Conservation (phyloP, 2,797 vertebrate species). For the Bradypus variegatus region DNA sequence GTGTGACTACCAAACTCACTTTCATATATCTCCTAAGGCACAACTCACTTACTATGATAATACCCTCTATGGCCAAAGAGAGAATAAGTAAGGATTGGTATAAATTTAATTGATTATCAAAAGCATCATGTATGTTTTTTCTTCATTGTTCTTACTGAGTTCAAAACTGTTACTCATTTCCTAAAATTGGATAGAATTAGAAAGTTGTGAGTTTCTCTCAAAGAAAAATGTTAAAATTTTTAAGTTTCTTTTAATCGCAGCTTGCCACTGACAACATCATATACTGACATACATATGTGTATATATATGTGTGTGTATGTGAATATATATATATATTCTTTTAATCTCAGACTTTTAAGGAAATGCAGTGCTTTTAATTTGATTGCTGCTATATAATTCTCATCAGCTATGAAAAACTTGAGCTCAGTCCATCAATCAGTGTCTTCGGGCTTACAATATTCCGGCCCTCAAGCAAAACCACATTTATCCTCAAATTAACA, state of each 20-base stretch:
- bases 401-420: neutral
- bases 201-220: neutral
- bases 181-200: neutral
- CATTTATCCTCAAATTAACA: neutral
- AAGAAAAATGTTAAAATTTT: neutral
- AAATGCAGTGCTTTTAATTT: neutral
- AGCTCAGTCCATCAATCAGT: neutral
- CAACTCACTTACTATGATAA: neutral
- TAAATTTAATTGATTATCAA: neutral
- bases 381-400: neutral
- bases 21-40: neutral
- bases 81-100: neutral
- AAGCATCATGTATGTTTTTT: neutral
- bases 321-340: neutral
- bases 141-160: neutral
- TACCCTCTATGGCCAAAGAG: neutral
- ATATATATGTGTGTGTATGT: too few species aligned
- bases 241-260: neutral
- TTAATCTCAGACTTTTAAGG: neutral
- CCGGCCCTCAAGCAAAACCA: neutral
- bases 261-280: neutral
- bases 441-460: neutral
- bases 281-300: neutral
- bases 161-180: neutral
- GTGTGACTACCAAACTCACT: neutral